Evolutionary conservation across 2,797 vertebrate genomes (phyloP), one percentile per base, ranked within the genome.

Genomic region (Notolabrus celidotus): DNA sequence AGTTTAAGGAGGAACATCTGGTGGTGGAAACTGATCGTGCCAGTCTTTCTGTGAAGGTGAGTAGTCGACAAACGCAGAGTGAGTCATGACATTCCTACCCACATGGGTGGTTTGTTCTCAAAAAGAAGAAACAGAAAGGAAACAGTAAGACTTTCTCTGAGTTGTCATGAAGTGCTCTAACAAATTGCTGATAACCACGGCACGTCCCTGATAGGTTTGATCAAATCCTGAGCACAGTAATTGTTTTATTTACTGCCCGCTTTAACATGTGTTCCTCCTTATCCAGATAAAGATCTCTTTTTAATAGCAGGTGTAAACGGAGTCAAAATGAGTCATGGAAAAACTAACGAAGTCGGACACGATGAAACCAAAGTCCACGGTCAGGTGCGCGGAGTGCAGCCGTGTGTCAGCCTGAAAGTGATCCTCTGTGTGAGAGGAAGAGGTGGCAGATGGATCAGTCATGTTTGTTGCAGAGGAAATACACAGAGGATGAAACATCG

Each of bases 231-330:
- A 45, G 15, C 9, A 12, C 51, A 23, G 6, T 0, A 14, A 36
- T 31, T 38, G 5, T 9, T 9, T n/a, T 3, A 12, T 45, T 60
- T 47, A 43, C 36, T 25, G 11, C 46, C 17, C 2, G 11, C 27
- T 43, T 53, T 29, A 4, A 57, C 60, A 61, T 0, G 58, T 41
- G 60, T 50, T 69, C 67, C 19, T 58, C n/a, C 19, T 57, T 46
- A 73, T 67, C 60, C 49, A 51, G 51, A 72, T 36, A 70, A 17
- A 49, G 56, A 76, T 78, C 42, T 12, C 43, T 50, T 72, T 86
- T 87, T 88, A 84, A 83, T 74, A 80, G 81, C 73, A 74, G 81
- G 81, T 83, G 76, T 83, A 86, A 85, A 89, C 20, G 27, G 46
- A 68, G 74, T 70, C 53, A 46, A 47, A 73, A 61, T 69, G 77